Percentiles rank a stretch among this genome's conserved stretches.
These are phyloP conservation scores for Hydropsyche betteni DNA, from an alignment of 2,888 invertebrate species.

Conservation along the genomic window DNA sequence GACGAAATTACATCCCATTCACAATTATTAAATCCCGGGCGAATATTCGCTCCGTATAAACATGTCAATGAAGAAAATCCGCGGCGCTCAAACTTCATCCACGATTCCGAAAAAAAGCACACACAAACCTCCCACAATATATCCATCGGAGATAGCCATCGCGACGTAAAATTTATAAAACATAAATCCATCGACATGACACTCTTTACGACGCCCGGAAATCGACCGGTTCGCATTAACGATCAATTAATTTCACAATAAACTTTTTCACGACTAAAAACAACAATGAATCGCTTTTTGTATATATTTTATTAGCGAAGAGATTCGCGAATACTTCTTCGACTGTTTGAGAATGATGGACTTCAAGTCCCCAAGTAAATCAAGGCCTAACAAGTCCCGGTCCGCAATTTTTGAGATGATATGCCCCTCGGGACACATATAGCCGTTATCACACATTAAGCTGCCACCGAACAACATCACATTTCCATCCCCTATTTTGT, in stretches of 20 bases:
- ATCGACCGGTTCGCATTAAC: slow-evolving; percentile 14
- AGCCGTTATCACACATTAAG: slow-evolving; percentile 51
- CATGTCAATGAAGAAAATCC: slow-evolving; percentile 21
- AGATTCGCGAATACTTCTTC: background rate
- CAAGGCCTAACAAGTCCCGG: slow-evolving; percentile 50
- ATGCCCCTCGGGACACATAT: slow-evolving; percentile 49
- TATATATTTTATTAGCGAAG: too few species aligned
- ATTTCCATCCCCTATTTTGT: slow-evolving; percentile 35
- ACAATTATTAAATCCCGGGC: slow-evolving; percentile 49
- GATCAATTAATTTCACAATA: slow-evolving; percentile 3
- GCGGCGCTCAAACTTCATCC: background rate
- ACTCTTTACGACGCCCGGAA: slow-evolving; percentile 1
- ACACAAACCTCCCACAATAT: background rate
- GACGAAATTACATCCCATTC: slow-evolving; percentile 48
- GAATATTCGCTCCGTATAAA: slow-evolving; percentile 19
- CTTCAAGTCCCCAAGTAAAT: slow-evolving; percentile 45
- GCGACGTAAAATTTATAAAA: slow-evolving; percentile 1
- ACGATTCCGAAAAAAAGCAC: background rate
- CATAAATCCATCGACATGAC: background rate
- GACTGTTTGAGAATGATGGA: slow-evolving; percentile 10
- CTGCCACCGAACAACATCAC: slow-evolving; percentile 41
- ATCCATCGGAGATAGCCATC: slow-evolving; percentile 6
- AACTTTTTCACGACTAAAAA: background rate
- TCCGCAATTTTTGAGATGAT: slow-evolving; percentile 51
- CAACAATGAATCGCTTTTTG: background rate